phyloP scores from a whole-genome alignment of 2,888 invertebrate genomes.

The Drosophila barbarae region DNA sequence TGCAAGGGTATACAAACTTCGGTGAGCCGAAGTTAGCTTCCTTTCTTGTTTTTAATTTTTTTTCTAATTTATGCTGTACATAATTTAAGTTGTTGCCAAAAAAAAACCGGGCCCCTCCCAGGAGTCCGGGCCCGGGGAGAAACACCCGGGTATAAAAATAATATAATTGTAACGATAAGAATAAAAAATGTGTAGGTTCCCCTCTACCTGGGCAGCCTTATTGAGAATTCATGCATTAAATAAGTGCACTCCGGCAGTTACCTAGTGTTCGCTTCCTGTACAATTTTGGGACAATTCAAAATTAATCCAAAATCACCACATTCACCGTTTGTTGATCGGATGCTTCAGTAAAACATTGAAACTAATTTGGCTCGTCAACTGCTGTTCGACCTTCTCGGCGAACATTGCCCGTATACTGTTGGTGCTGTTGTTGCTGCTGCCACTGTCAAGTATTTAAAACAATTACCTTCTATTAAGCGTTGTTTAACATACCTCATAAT shows the following conservation, averaged over 20 bases:
- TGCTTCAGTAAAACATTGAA: slow-evolving; percentile 20
- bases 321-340: slow-evolving; percentile 14
- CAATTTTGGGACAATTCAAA: slow-evolving; percentile 11
- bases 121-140: no score
- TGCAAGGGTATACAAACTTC: no score
- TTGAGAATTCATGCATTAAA: slow-evolving; percentile 9
- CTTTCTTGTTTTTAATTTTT: no score
- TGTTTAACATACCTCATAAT: slow-evolving; percentile 52
- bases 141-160: background rate
- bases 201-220: slow-evolving; percentile 1
- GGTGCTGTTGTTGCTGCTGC: slow-evolving; percentile 46
- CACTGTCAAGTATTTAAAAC: slow-evolving; percentile 53
- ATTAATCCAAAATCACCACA: slow-evolving; percentile 2
- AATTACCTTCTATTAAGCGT: slow-evolving; percentile 61
- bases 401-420: slow-evolving; percentile 50
- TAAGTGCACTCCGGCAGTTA: slow-evolving; percentile 22
- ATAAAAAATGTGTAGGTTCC: background rate
- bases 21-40: no score
- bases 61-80: no score
- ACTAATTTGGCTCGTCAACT: background rate
- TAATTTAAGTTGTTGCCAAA: no score
- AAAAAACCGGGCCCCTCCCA: no score
- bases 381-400: slow-evolving; percentile 53
- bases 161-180: slow-evolving; percentile 7
- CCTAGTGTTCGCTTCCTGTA: slow-evolving; percentile 33